Evolutionary conservation across 2,888 invertebrate species (phyloP), one percentile per base, ranked within the genome.

Genomic region (Troilus luridus): DNA sequence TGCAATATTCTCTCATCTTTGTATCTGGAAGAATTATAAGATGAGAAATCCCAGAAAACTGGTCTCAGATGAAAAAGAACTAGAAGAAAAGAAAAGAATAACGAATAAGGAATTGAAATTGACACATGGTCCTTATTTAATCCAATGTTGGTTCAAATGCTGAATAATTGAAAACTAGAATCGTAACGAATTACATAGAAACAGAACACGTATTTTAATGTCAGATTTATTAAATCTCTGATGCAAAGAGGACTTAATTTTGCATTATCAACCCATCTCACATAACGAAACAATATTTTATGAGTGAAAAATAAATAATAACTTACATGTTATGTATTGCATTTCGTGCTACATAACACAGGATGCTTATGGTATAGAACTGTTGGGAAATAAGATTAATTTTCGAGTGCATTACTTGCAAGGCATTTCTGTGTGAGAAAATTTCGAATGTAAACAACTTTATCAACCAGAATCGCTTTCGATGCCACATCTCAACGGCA

Each of bases 251-350:
- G 72, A 41, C 14, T 41, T 77, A 17, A 19, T 19, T 24, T 41
- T 41, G 41, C 9, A 19, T 41, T 77, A 7, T 77, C 21, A 41
- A 77, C 27, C 41, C 72, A 77, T 77, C 72, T 77, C 17, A 77
- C 17, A 8, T 77, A 17, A 77, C 41, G 72, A 77, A 77, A 77
- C 27, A 8, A 24, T 27, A 77, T 41, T 17, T 77, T 41, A 77
- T 77, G 72, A 77, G 41, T 27, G 14, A 41, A 77, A 77, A 41
- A 77, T 77, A 77, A 77, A 27, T 77, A 27, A 77, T 77, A 41
- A 77, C 27, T 17, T 19, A 41, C 72, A 41, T 77, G 17, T 41
- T 77, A 41, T 77, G 41, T 77, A 77, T 77, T 27, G 72, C 72
- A 41, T 77, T 67, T 77, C 72, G 41, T 77, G 19, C 72, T 17